Evolutionary conservation across 2,113 vertebrate species (phyloP), one percentile per base, ranked within the genome.

Genomic region (Lampris megalopsis): DNA sequence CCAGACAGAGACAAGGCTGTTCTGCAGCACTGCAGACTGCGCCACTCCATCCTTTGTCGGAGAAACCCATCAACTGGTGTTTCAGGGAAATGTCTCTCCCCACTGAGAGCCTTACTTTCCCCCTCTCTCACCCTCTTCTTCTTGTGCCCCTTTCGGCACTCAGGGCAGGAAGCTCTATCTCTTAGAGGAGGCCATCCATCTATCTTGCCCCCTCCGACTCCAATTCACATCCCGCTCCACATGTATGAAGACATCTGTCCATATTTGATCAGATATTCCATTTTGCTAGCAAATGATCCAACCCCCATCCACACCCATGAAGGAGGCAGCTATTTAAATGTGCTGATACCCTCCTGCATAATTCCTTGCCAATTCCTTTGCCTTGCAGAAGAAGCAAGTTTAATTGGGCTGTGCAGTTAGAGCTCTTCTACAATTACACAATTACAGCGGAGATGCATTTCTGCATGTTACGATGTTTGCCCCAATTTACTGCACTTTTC

Each of bases 161-260:
- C 89, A 88, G 90, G 92, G 89, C 91, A 93, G 92, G 92, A 93
- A 93, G 91, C 86, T 75, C 79, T 77, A 81, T 91, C 90, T 89
- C 86, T 90, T 86, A 73, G 77, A 90, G 73, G 82, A 90, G 92
- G 88, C 91, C 86, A 91, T 90, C 88, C 84, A 90, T 93, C 92
- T 68, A 89, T 86, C 86, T 88, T 71, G 61, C 89, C 88, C 86
- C 86, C 88, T 79, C 89, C 89, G 77, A 78, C 50, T 85, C 90
- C 90, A 92, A 93, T 93, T 93, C 89, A 93, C 91, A 90, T 77
- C 83, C 83, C 78, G 83, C 86, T 81, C 86, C 86, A 92, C 92
- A 91, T 94, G 91, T 94, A 94, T 94, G 92, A 93, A 95, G 94
- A 95, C 94, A 95, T 95, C 94, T 95, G 94, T 92, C 94, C 92